A percentile compares a stretch with the other conserved stretches of the same genome.
These are phyloP conservation scores for Gryon sp. DNA, from an alignment of 1,140 invertebrate genomes.

Conservation along the genomic window DNA sequence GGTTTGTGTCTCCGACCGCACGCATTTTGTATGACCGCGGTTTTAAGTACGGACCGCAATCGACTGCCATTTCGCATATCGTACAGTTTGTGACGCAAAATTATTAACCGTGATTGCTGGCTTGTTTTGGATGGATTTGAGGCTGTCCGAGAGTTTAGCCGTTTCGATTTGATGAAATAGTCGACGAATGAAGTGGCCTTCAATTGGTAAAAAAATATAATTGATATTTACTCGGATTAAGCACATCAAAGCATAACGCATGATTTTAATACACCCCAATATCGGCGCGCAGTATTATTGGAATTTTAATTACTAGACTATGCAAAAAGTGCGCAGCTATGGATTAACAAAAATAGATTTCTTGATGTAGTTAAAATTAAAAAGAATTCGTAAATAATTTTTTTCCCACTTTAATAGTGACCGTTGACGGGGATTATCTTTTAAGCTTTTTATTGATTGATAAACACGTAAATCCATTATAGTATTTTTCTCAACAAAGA, in stretches of 20 bases:
- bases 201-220: constrained; percentile 38
- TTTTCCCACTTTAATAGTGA: no score
- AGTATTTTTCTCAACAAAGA: no score
- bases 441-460: no score
- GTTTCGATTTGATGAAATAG: constrained; percentile 44
- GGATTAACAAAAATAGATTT: not conserved
- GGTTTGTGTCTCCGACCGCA: constrained; percentile 61
- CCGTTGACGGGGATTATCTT: no score
- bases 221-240: constrained; percentile 50
- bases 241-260: constrained; percentile 28
- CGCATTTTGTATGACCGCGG: constrained; percentile 68
- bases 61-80: constrained; percentile 67
- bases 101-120: constrained; percentile 74
- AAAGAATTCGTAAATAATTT: no score
- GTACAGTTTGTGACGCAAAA: constrained; percentile 61
- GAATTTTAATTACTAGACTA: constrained; percentile 27
- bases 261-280: constrained; percentile 26
- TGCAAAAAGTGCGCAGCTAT: not conserved
- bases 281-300: not conserved
- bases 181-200: constrained; percentile 35
- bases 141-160: constrained; percentile 21
- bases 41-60: constrained; percentile 69
- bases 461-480: no score
- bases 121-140: constrained; percentile 69
- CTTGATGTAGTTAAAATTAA: not conserved